Percentiles rank a stretch among this genome's conserved stretches.
These are phyloP conservation scores for Uropsilus gracilis DNA, from an alignment of 2,113 vertebrate genomes.

Conservation along the genomic window DNA sequence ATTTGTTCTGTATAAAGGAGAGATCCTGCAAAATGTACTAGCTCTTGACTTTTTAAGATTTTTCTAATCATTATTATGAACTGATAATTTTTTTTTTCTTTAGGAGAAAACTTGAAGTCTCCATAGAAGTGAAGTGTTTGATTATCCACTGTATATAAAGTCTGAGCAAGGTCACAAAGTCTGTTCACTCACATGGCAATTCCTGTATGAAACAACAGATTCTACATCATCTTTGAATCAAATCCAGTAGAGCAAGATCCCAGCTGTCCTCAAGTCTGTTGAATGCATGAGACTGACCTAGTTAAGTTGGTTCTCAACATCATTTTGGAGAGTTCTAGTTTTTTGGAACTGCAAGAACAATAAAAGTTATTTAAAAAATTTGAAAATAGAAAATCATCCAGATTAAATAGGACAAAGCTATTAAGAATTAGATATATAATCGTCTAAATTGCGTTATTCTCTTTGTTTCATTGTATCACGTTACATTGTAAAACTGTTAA, in stretches of 20 bases:
- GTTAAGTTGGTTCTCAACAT: conserved; percentile 15
- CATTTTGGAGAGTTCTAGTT: conserved; percentile 41
- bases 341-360: not conserved
- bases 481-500: no score
- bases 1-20: not conserved
- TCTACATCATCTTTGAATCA: conserved; percentile 63
- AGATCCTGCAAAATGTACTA: not conserved
- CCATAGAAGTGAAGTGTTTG: not conserved
- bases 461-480: no score
- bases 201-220: conserved; percentile 44
- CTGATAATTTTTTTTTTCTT: not conserved
- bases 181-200: not conserved
- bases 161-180: conserved; percentile 43
- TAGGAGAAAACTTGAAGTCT: not conserved
- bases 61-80: not conserved
- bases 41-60: not conserved
- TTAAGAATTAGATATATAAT: not conserved
- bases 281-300: conserved; percentile 45
- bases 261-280: conserved; percentile 55
- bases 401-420: not conserved
- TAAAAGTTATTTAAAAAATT: conserved; percentile 17
- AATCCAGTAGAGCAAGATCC: conserved; percentile 52
- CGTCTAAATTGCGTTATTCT: not conserved
- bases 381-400: not conserved
- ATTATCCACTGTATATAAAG: not conserved